Evolutionary conservation across 2,888 invertebrate species (phyloP), one percentile per base, ranked within the genome.

Genomic region (Rambutsinella grinnellia): DNA sequence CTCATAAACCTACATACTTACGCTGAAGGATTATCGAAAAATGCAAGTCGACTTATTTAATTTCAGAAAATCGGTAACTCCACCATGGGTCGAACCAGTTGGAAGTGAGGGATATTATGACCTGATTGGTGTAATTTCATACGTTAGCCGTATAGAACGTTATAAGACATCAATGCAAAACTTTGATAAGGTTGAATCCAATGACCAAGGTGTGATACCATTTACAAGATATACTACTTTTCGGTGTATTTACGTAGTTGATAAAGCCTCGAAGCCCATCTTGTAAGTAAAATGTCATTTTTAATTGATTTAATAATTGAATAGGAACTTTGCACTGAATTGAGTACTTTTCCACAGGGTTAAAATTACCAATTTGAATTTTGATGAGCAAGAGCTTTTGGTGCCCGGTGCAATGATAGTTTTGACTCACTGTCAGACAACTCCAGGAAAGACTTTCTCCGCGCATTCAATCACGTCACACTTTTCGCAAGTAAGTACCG

Each of bases 81-180:
- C 54, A 3, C 62, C 26, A 46, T 56, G n/a, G 23, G 19, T 58
- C 26, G 24, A 21, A 44, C 19, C 15, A 13, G 28, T 27, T 1
- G 1, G 2, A 1, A 47, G 27, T 2, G 23, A 66, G 21, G 1
- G 21, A 5, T 61, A 69, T 17, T 70, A 62, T n/a, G 63, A 71
- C 36, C 1, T 71, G 13, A 21, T 57, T 60, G 71, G 71, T 2
- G 63, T 71, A 2, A 17, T 71, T 15, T 21, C 21, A 1, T 63
- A 63, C 17, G 71, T 71, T 19, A 56, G 71, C 24, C 15, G 71
- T 2, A 49, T 71, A 1, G 63, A 71, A n/a, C 63, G 71, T 0
- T 63, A 46, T 15, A 23, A n/a, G 5, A 2, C 19, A 10, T 26
- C 1, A n/a, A 5, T 19, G 3, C n/a, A 27, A 44, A 51, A 51